Conservation (phyloP, 2,113 vertebrate species). For the Zingel zingel region DNA sequence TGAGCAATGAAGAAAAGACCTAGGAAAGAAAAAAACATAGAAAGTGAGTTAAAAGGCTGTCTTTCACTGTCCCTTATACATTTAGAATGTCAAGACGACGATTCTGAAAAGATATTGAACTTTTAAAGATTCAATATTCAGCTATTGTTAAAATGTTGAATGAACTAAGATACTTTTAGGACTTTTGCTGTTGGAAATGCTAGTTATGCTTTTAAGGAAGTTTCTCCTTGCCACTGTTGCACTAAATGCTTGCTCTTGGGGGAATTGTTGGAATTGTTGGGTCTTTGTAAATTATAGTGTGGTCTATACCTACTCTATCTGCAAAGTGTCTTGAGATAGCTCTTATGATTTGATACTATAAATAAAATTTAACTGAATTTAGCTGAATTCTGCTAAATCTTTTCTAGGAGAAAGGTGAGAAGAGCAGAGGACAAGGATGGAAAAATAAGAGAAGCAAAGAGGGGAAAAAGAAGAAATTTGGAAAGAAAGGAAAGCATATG, state of each 20-base stretch:
- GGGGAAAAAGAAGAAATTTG: slow-evolving; percentile 14
- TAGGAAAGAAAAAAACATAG: slow-evolving; percentile 13
- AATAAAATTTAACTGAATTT: no score
- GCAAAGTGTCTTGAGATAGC: no score
- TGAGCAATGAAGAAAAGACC: slow-evolving; percentile 15
- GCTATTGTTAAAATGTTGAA: slow-evolving; percentile 13
- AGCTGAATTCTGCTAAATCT: not conserved
- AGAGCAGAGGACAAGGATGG: slow-evolving; percentile 14
- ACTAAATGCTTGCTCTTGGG: no score
- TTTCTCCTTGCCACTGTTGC: no score
- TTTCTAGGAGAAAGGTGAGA: slow-evolving; percentile 31
- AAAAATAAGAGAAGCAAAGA: not conserved
- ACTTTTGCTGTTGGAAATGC: not conserved
- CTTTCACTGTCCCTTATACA: not conserved
- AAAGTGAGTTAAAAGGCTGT: not conserved
- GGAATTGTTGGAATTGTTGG: no score
- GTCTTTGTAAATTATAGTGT: no score
- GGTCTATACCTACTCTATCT: no score
- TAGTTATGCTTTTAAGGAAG: not conserved
- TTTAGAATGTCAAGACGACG: not conserved
- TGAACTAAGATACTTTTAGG: not conserved
- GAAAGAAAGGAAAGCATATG: slow-evolving; percentile 59
- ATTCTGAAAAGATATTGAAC: not conserved
- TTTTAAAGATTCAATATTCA: not conserved
- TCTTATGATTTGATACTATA: no score